Base-by-base conservation (phyloP, 2,113 vertebrate species). In the Circaetus cinerascens region DNA sequence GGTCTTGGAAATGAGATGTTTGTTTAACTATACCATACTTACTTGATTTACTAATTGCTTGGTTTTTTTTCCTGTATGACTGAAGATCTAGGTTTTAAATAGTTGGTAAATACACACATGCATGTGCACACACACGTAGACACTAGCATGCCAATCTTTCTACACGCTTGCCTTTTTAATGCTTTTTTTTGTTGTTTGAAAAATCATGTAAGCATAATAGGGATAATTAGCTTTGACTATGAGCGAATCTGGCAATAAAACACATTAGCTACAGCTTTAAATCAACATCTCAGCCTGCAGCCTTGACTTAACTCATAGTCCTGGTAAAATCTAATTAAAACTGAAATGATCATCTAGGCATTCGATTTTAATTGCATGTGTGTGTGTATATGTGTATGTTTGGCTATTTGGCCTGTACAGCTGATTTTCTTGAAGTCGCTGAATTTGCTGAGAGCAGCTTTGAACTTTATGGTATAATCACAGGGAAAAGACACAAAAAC, bases 301-400 rank as follows among this genome's bases (percentile, higher is more conserved):
- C 96, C 92, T 96, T 95, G 94, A 90, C 55, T 96, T 97, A 96
- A 88, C 78, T 97, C 86, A 68, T 38, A 94, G 91, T 92, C 48
- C 90, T 9, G 48, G 96, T 97, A 96, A 96, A 97, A 96, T 90
- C 93, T 98, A 98, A 98, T 98, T 98, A 98, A 96, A 92, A 74
- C 66, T 86, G 82, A 95, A 97, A 48, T 90, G 66, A 97, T 97
- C 81, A 88, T 94, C 73, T 90, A 78, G 64, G 50, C 73, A 96
- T 93, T 97, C 78, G 77, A 63, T 96, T 94, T 97, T 96, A 97
- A 90, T 91, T 86, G 56, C 6, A 1, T 63, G 36, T 79, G 50
- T 19, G 22, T 23, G 36, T 77, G 50, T 10, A 16, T 27, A 4
- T 34, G 29, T 78, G 26, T 60, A 2, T 76, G 64, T 93, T 59